Evolutionary conservation across 2,888 invertebrate genomes (phyloP), one percentile per base, ranked within the genome.

Genomic region (Actias luna): DNA sequence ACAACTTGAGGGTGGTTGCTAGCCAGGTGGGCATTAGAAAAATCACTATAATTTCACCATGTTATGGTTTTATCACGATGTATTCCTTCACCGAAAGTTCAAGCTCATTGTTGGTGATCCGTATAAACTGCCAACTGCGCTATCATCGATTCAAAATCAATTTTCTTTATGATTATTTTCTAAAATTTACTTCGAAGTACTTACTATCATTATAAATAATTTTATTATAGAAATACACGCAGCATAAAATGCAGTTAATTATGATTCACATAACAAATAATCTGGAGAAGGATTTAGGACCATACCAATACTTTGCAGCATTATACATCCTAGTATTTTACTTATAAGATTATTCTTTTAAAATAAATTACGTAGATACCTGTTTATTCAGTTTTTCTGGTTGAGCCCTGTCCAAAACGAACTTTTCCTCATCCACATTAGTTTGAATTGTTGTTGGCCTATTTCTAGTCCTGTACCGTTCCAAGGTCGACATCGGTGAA

Each of bases 321-420:
- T 39, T 16, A 14, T 16, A 4, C 5, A 16, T n/a, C 1, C 16
- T 16, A 39, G 14, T 39, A 39, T 39, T 39, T 35, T 35, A 35
- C 35, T 14, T 16, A 16, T n/a, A 42, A 42, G 8, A 42, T 42
- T 42, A n/a, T 42, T 18, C 18, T 42, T 42, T 8, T 33, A 33
- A 33, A 33, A 5, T 42, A 18, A 36, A 33, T 1, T 36, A 27
- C 61, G 59, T 65, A n/a, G n/a, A n/a, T n/a, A 92, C 93, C 88
- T 93, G 92, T 69, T 93, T 93, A 75, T 92, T 91, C 69, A 93
- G 84, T 69, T 85, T 89, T 73, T 95, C 94, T 33, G 93, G 93
- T 72, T 93, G 93, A 65, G 94, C 93, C 68, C 93, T 89, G 90
- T 97, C 95, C 90, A 96, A 91, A 84, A 95, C 94, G 78, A 95